Conservation (phyloP, 2,797 vertebrate genomes). For the Pseudochaenichthys georgianus region DNA sequence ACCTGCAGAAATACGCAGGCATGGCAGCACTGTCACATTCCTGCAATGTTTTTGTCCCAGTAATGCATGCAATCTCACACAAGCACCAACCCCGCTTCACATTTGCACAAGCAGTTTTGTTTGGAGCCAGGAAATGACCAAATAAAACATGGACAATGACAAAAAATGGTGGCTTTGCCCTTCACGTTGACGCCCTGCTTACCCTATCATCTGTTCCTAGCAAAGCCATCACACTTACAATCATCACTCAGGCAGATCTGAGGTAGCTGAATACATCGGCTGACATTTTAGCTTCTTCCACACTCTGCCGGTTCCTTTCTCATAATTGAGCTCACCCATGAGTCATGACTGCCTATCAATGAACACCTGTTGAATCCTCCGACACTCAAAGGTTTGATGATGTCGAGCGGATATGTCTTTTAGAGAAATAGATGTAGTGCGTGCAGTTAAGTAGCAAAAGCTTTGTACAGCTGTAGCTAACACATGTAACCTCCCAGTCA, state of each 20-base stretch:
- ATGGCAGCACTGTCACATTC: background rate
- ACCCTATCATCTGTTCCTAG: background rate
- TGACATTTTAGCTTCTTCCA: slow-evolving; percentile 11
- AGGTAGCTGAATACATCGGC: slow-evolving; percentile 13
- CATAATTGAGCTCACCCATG: slow-evolving; percentile 7
- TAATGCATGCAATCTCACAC: background rate
- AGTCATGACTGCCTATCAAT: slow-evolving; percentile 16
- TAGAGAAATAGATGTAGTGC: background rate
- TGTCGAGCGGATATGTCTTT: slow-evolving; percentile 4
- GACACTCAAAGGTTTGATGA: slow-evolving; percentile 1
- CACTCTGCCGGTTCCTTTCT: background rate
- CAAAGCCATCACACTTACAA: slow-evolving; percentile 2
- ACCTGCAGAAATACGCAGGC: background rate
- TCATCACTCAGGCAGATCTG: slow-evolving; percentile 5
- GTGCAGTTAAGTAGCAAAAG: background rate
- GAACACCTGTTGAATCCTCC: slow-evolving; percentile 20
- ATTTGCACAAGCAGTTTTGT: background rate
- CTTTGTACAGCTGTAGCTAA: background rate
- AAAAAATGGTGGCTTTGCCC: background rate
- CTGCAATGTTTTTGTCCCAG: background rate
- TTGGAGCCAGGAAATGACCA: background rate
- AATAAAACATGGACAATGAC: background rate
- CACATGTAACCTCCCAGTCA: background rate
- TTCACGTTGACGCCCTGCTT: slow-evolving; percentile 4
- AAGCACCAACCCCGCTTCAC: background rate